Evolutionary conservation across 2,113 vertebrate species (phyloP).

Genomic region (Pelmatolapia mariae): DNA sequence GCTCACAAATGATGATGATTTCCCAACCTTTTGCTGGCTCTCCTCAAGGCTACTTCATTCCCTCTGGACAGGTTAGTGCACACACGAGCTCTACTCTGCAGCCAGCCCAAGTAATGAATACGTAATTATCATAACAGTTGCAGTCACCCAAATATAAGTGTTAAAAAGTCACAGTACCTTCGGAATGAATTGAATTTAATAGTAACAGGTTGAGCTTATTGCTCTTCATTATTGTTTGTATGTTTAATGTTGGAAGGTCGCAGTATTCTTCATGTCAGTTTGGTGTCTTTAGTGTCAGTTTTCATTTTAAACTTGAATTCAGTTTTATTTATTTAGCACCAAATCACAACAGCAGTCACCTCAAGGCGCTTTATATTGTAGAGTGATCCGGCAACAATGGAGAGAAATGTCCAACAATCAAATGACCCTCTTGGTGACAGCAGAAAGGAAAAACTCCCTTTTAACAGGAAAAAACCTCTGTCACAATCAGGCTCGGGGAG

Average conservation of each 20-base stretch:
- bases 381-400: neutral
- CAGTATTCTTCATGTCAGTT: neutral
- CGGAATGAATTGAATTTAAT: neutral
- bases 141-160: neutral
- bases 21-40: slow-evolving; percentile 86
- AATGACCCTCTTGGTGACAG: neutral
- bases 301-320: neutral
- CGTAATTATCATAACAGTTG: neutral
- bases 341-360: neutral
- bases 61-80: slow-evolving; percentile 80
- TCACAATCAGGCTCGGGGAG: neutral
- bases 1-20: slow-evolving; percentile 97
- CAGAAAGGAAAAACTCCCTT: neutral
- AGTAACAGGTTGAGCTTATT: neutral
- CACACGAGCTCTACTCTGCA: neutral
- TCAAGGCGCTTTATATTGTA: neutral
- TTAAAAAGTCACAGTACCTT: neutral
- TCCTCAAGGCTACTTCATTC: slow-evolving; percentile 91
- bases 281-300: neutral
- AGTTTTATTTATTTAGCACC: neutral
- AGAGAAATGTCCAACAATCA: neutral
- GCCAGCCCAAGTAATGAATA: neutral
- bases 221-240: neutral
- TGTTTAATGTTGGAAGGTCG: neutral
- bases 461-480: neutral